Conservation (phyloP, 2,113 vertebrate species). For the Phaethornis superciliosus region DNA sequence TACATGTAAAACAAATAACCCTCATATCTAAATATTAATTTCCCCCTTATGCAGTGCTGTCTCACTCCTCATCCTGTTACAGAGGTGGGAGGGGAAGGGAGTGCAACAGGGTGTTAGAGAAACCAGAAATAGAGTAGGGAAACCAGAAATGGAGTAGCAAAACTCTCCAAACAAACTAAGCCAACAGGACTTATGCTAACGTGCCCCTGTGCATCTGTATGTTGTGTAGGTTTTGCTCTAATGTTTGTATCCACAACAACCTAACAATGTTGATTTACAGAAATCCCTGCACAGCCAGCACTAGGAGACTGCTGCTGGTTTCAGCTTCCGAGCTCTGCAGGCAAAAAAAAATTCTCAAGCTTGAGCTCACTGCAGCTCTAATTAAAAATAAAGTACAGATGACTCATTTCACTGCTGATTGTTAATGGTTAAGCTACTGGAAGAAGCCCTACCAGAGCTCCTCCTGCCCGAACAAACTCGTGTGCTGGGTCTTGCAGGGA, state of each 20-base stretch:
- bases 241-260: slow-evolving; percentile 16
- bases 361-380: slow-evolving; percentile 29
- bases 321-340: slow-evolving; percentile 28
- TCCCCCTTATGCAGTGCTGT: background rate
- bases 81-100: background rate
- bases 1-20: background rate
- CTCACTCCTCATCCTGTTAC: background rate
- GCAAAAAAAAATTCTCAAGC: background rate
- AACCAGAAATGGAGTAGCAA: background rate
- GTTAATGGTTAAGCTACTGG: slow-evolving; percentile 51
- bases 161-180: background rate
- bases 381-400: slow-evolving; percentile 54
- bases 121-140: background rate
- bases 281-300: background rate
- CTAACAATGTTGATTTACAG: background rate
- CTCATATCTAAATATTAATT: background rate
- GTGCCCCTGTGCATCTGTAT: background rate
- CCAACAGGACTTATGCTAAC: background rate
- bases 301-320: background rate
- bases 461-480: background rate
- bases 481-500: background rate
- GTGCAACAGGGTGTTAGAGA: fast-evolving
- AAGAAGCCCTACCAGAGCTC: slow-evolving; percentile 27
- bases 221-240: background rate
- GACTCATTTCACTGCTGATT: slow-evolving; percentile 49